phyloP scores from a whole-genome alignment of 1,140 invertebrate species.

The Choristoneura fumiferana region DNA sequence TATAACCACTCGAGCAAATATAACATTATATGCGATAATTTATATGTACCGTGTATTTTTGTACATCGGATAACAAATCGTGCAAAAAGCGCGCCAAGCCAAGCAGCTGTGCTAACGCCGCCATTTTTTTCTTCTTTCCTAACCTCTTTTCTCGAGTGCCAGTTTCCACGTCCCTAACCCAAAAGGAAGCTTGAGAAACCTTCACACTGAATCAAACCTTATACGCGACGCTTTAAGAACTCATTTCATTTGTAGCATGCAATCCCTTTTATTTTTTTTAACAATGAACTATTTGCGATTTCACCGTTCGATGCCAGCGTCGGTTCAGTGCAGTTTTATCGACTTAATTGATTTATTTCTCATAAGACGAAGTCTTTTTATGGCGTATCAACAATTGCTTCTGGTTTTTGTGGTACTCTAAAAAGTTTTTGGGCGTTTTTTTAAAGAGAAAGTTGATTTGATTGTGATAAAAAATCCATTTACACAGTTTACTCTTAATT shows the following conservation, averaged over 20 bases:
- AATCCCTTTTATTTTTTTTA: slow-evolving; percentile 13
- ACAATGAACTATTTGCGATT: slow-evolving; percentile 13
- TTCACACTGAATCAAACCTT: slow-evolving; percentile 1
- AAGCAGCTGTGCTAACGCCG: slow-evolving; percentile 33
- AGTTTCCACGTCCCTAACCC: slow-evolving; percentile 23
- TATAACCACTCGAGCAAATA: slow-evolving; percentile 5
- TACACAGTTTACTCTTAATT: too few species aligned
- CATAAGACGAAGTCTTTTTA: slow-evolving; percentile 13
- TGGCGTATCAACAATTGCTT: slow-evolving; percentile 11
- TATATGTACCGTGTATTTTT: slow-evolving; percentile 10
- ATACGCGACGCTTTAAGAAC: neutral
- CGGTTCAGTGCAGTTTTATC: slow-evolving; percentile 11
- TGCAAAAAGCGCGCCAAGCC: slow-evolving; percentile 17
- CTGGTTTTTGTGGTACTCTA: slow-evolving; percentile 2
- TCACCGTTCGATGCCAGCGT: slow-evolving; percentile 7
- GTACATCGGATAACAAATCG: slow-evolving; percentile 16
- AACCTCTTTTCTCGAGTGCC: slow-evolving; percentile 29
- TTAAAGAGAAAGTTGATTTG: neutral
- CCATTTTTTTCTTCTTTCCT: slow-evolving; percentile 22
- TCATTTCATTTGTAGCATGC: neutral
- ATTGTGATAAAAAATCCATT: neutral
- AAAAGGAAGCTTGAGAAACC: neutral
- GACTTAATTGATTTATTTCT: slow-evolving; percentile 16
- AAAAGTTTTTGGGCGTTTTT: neutral
- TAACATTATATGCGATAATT: slow-evolving; percentile 17